A percentile compares a stretch with the other conserved stretches of the same genome.
Conservation (phyloP, 2,888 invertebrate genomes). For the Drosophila mimica region DNA sequence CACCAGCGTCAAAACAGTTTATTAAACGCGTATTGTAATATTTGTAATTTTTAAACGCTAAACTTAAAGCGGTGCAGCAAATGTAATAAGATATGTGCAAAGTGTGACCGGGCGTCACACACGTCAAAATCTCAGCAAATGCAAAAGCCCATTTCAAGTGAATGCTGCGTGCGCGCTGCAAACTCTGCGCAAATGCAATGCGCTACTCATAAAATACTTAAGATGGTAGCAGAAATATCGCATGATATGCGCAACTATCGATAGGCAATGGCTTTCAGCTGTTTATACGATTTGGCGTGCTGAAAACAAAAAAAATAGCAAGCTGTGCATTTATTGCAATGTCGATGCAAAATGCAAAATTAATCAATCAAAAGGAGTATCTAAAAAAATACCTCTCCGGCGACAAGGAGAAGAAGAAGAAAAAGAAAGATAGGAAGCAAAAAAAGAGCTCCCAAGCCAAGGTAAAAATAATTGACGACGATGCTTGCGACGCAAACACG, state of each 20-base stretch:
- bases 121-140: background rate
- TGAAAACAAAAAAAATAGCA: constrained; percentile 1
- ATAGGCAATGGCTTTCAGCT: constrained; percentile 12
- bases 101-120: constrained; percentile 17
- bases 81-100: background rate
- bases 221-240: background rate
- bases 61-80: constrained; percentile 1
- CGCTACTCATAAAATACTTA: constrained; percentile 1
- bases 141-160: background rate
- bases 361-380: constrained; percentile 91
- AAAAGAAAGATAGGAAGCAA: constrained; percentile 85
- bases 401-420: constrained; percentile 87
- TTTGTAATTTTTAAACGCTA: background rate
- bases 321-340: constrained; percentile 36
- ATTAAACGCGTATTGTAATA: background rate
- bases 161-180: background rate
- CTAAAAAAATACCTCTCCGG: constrained; percentile 91
- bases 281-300: constrained; percentile 5
- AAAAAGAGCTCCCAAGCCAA: constrained; percentile 85
- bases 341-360: constrained; percentile 75
- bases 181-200: background rate
- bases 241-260: constrained; percentile 9
- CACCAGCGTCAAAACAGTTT: background rate
- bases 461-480: constrained; percentile 94
- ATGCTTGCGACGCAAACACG: constrained; percentile 87